Base-by-base conservation (phyloP, 2,888 invertebrate species). In the Pterostichus niger region DNA sequence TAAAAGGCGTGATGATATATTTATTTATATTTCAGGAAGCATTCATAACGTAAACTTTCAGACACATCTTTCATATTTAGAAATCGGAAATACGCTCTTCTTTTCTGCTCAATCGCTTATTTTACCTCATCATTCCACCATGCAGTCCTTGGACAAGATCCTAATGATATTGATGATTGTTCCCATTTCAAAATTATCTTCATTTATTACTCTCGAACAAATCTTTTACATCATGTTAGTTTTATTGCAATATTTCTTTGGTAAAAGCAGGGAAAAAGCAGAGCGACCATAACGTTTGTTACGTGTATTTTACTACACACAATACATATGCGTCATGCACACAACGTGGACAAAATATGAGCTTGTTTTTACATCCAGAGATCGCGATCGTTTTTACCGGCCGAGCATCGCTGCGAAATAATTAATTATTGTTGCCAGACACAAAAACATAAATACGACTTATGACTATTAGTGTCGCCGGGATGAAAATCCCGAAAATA, bases 371-470 rank as follows among this genome's bases (percentile, higher is more conserved):
- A 33, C 52, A 33, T 11, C 40, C 0, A 33, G 54, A 56, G 54
- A 49, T 52, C 71, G 10, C 13, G 78, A 80, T 80, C 80, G 80
- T 80, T 80, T 80, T 80, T 80, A 68, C 80, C 52, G 52, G 24
- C 24, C 24, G 13, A 52, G 10, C 46, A 68, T 68, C 73, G 54
- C 61, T 24, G 54, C 52, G 49, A 80, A 80, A 80, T 80, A 80
- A 80, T 80, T 80, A 80, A 68, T 80, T 80, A 80, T 80, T 52
- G 49, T 68, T 49, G 40, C 61, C 71, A 68, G 40, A 77, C 59
- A 54, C 31, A 80, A 80, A 80, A 80, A 80, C 80, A 80, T 80
- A 80, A 80, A 80, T 80, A 80, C 35, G 80, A 68, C 80, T 80
- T 80, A 80, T 52, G 80, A 54, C 80, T 68, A 80, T 80, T 80